These are phyloP conservation scores for Malthinus flaveolus DNA, from an alignment of 2,888 invertebrate species.

Conservation along the genomic window DNA sequence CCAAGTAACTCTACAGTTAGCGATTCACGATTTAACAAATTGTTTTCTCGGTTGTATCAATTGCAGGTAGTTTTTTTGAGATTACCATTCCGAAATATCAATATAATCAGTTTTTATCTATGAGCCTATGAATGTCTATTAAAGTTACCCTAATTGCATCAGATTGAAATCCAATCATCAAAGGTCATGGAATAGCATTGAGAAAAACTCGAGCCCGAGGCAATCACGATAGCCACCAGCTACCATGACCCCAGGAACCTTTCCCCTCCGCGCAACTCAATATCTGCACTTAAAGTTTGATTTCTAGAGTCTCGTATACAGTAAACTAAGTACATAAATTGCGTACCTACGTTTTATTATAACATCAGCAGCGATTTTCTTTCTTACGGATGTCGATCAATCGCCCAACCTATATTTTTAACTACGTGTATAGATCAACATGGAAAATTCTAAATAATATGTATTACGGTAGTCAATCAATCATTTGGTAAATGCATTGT, in stretches of 20 bases:
- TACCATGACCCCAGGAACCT: constrained; percentile 27
- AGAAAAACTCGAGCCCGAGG: constrained; percentile 34
- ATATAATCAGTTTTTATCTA: constrained; percentile 11
- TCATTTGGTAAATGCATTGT: not conserved
- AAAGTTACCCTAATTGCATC: constrained; percentile 37
- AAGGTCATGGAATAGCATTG: constrained; percentile 42
- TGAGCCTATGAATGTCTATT: constrained; percentile 6
- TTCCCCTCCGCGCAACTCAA: constrained; percentile 9
- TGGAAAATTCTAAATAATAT: constrained; percentile 9
- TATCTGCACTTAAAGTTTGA: constrained; percentile 20
- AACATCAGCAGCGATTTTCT: constrained; percentile 8
- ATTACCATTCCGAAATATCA: too few relatives aligned
- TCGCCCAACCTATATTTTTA: constrained; percentile 8
- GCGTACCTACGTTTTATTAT: constrained; percentile 14
- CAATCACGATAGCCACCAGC: constrained; percentile 35
- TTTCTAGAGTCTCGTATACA: constrained; percentile 17
- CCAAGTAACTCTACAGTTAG: too few relatives aligned
- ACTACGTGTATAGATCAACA: too few relatives aligned
- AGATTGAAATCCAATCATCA: constrained; percentile 37
- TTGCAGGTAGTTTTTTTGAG: too few relatives aligned
- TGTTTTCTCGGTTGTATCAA: too few relatives aligned
- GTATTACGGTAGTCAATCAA: constrained; percentile 9
- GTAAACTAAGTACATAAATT: constrained; percentile 20
- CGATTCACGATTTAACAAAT: too few relatives aligned
- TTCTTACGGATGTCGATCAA: constrained; percentile 15